Evolutionary conservation across 2,888 invertebrate species (phyloP).

Genomic region (Drosophila colorata): DNA sequence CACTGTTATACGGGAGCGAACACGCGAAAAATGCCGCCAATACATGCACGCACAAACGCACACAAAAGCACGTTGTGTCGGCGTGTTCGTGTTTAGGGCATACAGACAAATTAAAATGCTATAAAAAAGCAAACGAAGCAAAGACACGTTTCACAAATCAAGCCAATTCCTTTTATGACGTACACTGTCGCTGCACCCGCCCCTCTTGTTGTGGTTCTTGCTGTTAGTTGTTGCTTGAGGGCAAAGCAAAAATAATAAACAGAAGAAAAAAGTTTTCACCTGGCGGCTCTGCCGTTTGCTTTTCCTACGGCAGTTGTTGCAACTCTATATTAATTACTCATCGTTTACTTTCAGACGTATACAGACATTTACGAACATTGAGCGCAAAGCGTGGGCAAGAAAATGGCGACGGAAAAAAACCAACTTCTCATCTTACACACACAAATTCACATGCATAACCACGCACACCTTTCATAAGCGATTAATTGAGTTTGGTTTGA

Average conservation of each 20-base stretch:
- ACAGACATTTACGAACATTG: constrained; percentile 59
- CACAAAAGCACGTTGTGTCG: constrained; percentile 30
- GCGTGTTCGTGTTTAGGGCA: constrained; percentile 66
- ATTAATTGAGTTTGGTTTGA: not conserved
- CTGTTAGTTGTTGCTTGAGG: constrained; percentile 44
- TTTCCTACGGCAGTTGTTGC: constrained; percentile 25
- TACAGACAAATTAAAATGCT: constrained; percentile 81
- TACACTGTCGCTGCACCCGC: constrained; percentile 47
- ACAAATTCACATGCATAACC: constrained; percentile 13
- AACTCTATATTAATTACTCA: constrained; percentile 72
- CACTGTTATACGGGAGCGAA: constrained; percentile 53
- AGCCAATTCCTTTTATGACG: constrained; percentile 78
- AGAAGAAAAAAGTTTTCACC: constrained; percentile 13
- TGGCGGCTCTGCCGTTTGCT: constrained; percentile 22
- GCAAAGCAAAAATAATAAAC: constrained; percentile 14
- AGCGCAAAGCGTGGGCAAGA: constrained; percentile 57
- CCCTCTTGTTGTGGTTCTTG: constrained; percentile 41
- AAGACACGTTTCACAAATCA: constrained; percentile 81
- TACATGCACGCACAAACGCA: constrained; percentile 20
- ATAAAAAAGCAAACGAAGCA: constrained; percentile 78
- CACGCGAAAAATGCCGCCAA: constrained; percentile 64
- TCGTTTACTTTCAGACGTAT: constrained; percentile 60
- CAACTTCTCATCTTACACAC: constrained; percentile 10
- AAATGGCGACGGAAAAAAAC: constrained; percentile 76
- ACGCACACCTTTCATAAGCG: constrained; percentile 19